phyloP scores from a whole-genome alignment of 2,113 vertebrate species.

The Pithys albifrons region DNA sequence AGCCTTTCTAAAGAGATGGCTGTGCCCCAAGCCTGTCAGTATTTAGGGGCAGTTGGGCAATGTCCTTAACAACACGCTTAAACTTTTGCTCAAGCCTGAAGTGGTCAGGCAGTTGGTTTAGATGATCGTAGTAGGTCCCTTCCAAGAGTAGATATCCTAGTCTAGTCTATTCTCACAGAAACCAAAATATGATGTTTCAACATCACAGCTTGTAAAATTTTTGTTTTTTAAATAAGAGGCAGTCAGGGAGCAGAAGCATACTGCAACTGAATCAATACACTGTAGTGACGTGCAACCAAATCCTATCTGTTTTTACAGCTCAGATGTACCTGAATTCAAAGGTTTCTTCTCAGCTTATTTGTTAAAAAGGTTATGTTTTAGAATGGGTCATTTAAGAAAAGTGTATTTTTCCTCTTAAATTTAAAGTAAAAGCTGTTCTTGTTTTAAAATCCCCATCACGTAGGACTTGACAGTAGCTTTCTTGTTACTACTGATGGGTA shows the following conservation, averaged over 20 bases:
- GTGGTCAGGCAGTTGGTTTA: not conserved
- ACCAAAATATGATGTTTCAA: not conserved
- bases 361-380: not conserved
- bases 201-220: not conserved
- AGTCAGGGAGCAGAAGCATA: not conserved
- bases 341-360: not conserved
- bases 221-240: not conserved
- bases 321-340: not conserved
- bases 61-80: not conserved
- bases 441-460: not conserved
- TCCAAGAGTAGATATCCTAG: not conserved
- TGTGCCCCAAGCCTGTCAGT: fast-evolving
- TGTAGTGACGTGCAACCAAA: not conserved
- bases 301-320: not conserved
- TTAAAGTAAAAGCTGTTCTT: not conserved
- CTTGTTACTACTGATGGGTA: not conserved
- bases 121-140: not conserved
- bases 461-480: not conserved
- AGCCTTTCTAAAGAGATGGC: not conserved
- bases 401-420: not conserved
- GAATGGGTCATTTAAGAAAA: not conserved
- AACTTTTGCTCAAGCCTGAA: not conserved
- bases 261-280: not conserved
- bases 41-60: not conserved
- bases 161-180: not conserved